Evolutionary conservation across 2,888 invertebrate species (phyloP).

Genomic region (Aspidiotus rigidus): DNA sequence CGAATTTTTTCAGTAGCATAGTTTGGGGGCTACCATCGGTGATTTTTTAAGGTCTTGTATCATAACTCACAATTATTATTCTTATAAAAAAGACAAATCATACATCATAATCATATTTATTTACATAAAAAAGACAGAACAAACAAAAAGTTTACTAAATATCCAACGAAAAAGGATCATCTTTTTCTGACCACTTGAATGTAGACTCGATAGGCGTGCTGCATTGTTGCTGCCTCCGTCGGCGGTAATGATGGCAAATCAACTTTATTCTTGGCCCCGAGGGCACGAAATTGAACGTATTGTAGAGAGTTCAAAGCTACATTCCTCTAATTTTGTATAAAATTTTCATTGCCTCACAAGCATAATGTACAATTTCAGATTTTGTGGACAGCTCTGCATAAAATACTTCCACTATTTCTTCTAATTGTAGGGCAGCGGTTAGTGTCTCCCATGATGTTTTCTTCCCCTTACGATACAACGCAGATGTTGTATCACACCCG

Average conservation of each 20-base stretch:
- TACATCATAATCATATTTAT: background rate
- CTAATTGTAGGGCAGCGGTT: background rate
- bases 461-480: background rate
- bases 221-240: background rate
- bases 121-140: too few relatives aligned
- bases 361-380: background rate
- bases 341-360: too few relatives aligned
- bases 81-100: background rate
- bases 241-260: background rate
- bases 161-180: background rate
- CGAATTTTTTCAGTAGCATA: too few relatives aligned
- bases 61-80: too few relatives aligned
- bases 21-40: too few relatives aligned
- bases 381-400: background rate
- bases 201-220: too few relatives aligned
- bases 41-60: too few relatives aligned
- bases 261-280: background rate
- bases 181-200: background rate
- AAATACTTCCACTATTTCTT: background rate
- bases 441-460: too few relatives aligned
- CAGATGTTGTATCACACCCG: background rate
- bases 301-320: background rate
- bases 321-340: too few relatives aligned
- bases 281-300: background rate
- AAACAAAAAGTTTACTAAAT: background rate